Evolutionary conservation across 2,888 invertebrate genomes (phyloP).

Genomic region (Brachypalpus laphriformis): DNA sequence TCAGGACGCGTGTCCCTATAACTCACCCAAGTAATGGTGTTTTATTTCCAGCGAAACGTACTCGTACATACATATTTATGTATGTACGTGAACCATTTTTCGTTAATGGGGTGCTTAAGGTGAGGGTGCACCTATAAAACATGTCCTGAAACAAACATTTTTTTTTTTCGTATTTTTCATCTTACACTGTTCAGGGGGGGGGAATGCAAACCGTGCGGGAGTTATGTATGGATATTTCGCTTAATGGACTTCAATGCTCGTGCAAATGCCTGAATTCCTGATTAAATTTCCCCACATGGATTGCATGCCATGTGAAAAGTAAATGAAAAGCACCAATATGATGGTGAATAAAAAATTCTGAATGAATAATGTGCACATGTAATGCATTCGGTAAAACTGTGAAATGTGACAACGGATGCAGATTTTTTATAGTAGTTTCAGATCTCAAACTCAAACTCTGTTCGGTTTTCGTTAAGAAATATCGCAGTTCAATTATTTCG

Average conservation of each 20-base stretch:
- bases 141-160: slow-evolving; percentile 31
- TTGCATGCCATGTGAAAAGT: slow-evolving; percentile 7
- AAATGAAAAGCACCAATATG: background rate
- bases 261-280: slow-evolving; percentile 17
- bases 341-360: background rate
- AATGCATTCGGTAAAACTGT: background rate
- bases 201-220: background rate
- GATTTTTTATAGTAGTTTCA: background rate
- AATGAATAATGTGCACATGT: background rate
- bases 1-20: slow-evolving; percentile 23
- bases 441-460: no score
- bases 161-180: background rate
- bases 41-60: slow-evolving; percentile 21
- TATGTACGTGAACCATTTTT: slow-evolving; percentile 31
- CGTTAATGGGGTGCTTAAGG: slow-evolving; percentile 16
- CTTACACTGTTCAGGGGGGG: background rate
- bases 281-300: slow-evolving; percentile 9
- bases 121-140: background rate
- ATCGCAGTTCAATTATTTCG: no score
- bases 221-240: background rate
- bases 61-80: background rate
- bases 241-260: slow-evolving; percentile 3
- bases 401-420: background rate
- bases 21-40: slow-evolving; percentile 41
- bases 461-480: no score